Evolutionary conservation across 1,140 invertebrate species (phyloP).

Genomic region (Sinella curviseta): DNA sequence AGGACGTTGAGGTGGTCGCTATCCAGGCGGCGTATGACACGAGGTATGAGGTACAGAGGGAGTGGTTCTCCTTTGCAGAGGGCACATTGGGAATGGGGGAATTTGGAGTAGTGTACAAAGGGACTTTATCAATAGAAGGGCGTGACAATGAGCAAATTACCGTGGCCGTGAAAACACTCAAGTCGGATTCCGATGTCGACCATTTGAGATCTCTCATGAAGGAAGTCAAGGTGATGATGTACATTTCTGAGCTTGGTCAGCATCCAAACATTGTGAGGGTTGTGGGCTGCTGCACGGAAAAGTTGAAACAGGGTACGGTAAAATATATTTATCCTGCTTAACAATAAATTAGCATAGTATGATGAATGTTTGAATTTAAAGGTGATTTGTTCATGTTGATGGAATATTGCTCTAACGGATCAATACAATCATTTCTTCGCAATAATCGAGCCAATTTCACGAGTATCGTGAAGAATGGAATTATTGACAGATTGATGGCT

Average conservation of each 20-base stretch:
- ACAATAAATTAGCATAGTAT: too few relatives aligned
- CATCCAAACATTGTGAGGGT: not conserved
- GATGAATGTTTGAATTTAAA: not conserved
- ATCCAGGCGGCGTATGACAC: too few relatives aligned
- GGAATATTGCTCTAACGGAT: not conserved
- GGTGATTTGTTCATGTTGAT: not conserved
- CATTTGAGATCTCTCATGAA: not conserved
- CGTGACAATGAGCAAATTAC: not conserved
- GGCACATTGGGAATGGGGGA: too few relatives aligned
- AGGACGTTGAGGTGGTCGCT: too few relatives aligned
- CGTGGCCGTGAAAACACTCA: not conserved
- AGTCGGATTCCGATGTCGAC: not conserved
- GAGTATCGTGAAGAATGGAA: too few relatives aligned
- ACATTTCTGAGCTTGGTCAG: not conserved
- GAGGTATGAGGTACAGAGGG: too few relatives aligned
- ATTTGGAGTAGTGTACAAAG: not conserved
- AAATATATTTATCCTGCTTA: not conserved
- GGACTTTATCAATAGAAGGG: not conserved
- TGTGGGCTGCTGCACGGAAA: not conserved
- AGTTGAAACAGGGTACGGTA: not conserved
- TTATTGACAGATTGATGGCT: not conserved
- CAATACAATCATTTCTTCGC: not conserved
- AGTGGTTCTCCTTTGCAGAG: too few relatives aligned
- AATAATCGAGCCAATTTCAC: not conserved
- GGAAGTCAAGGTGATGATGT: not conserved